Conservation (phyloP, 1,140 invertebrate genomes). For the Temnothorax nylanderi region DNA sequence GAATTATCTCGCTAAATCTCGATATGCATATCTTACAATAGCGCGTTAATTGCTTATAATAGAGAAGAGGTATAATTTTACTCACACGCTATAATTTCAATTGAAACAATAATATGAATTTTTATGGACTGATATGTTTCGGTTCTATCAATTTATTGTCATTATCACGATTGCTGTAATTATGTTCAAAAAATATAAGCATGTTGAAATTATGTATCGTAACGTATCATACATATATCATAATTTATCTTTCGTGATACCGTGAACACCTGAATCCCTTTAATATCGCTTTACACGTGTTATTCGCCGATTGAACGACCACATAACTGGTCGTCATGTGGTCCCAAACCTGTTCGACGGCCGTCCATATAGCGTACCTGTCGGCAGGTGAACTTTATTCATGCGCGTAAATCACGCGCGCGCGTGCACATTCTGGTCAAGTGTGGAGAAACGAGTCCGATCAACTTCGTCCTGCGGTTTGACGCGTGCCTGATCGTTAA, state of each 20-base stretch:
- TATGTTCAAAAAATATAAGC: background rate
- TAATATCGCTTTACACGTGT: slow-evolving; percentile 6
- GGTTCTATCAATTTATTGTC: background rate
- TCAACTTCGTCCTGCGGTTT: slow-evolving; percentile 61
- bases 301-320: background rate
- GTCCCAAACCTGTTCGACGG: slow-evolving; percentile 54
- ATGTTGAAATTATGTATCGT: background rate
- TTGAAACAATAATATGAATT: background rate
- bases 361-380: slow-evolving; percentile 52
- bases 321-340: background rate
- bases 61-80: background rate
- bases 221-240: no score
- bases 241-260: background rate
- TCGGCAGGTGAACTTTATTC: slow-evolving; percentile 71
- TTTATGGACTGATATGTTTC: background rate
- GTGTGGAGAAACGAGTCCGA: slow-evolving; percentile 66
- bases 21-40: slow-evolving; percentile 3
- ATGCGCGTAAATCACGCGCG: slow-evolving; percentile 71
- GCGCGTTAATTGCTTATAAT: background rate
- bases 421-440: slow-evolving; percentile 37
- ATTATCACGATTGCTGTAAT: background rate
- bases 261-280: background rate
- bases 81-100: background rate
- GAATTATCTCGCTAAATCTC: slow-evolving; percentile 10
- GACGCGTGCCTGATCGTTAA: slow-evolving; percentile 59